phyloP scores from a whole-genome alignment of 35 echinoderm and acorn worm genomes.

The Nesometra sesokonis region DNA sequence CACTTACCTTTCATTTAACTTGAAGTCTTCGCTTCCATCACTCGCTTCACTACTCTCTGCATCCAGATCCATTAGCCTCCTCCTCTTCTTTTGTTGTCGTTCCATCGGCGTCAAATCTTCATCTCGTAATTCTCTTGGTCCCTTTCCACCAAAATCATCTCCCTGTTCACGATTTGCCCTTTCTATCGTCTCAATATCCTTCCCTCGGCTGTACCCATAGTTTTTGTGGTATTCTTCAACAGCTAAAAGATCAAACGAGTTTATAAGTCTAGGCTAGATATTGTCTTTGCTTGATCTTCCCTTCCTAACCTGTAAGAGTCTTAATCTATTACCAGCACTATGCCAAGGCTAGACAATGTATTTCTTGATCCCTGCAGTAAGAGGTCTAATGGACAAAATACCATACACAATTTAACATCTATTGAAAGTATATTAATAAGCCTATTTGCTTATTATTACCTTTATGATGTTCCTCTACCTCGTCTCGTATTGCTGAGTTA shows the following conservation, averaged over 20 bases:
- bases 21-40: conserved; percentile 65
- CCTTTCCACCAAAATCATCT: conserved; percentile 8
- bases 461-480: conserved; percentile 82
- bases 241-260: conserved; percentile 5
- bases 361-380: not conserved
- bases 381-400: too few relatives aligned
- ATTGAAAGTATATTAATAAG: too few relatives aligned
- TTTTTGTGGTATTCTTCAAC: conserved; percentile 12
- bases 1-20: conserved; percentile 24
- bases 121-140: conserved; percentile 28
- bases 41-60: conserved; percentile 49
- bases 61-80: conserved; percentile 57
- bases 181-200: conserved; percentile 93
- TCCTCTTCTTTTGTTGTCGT: conserved; percentile 21
- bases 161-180: not conserved
- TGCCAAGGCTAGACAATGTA: not conserved
- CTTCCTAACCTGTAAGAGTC: not conserved
- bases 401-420: too few relatives aligned
- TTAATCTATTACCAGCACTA: not conserved
- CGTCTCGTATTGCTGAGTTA: conserved; percentile 75
- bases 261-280: too few relatives aligned
- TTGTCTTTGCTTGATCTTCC: too few relatives aligned
- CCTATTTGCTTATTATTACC: too few relatives aligned
- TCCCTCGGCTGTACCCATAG: conserved; percentile 52
- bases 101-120: conserved; percentile 4